These are phyloP conservation scores for Platorchestia sp. DNA, from an alignment of 1,140 invertebrate genomes.

Conservation along the genomic window DNA sequence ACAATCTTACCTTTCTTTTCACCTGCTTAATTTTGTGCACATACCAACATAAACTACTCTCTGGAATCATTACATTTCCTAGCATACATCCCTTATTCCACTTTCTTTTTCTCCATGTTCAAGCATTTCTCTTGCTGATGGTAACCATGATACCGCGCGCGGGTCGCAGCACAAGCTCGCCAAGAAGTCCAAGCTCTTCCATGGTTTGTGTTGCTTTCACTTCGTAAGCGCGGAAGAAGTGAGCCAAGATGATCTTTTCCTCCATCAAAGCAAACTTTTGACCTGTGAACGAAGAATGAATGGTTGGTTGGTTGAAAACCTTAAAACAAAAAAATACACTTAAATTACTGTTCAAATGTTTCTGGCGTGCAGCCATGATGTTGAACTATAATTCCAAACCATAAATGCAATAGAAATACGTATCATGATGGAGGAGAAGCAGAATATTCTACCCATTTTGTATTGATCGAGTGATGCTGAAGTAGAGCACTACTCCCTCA, in stretches of 20 bases:
- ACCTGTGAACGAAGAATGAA: slow-evolving; percentile 11
- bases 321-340: not conserved
- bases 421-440: too few species aligned
- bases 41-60: too few species aligned
- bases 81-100: not conserved
- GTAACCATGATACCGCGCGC: slow-evolving; percentile 59
- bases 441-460: too few species aligned
- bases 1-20: too few species aligned
- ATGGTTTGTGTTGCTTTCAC: slow-evolving; percentile 72
- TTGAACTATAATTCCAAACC: too few species aligned
- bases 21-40: too few species aligned
- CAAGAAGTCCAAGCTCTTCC: slow-evolving; percentile 59
- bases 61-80: too few species aligned
- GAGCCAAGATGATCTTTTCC: slow-evolving; percentile 87
- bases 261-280: slow-evolving; percentile 91
- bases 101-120: not conserved
- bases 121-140: slow-evolving; percentile 49
- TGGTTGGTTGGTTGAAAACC: not conserved
- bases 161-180: slow-evolving; percentile 62
- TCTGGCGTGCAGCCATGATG: too few species aligned
- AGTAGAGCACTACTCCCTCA: not conserved
- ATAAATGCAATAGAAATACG: too few species aligned
- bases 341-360: too few species aligned
- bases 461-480: not conserved
- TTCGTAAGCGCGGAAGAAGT: slow-evolving; percentile 84